These are phyloP conservation scores for Doris montereyensis DNA, from an alignment of 2,888 invertebrate genomes.

Conservation along the genomic window DNA sequence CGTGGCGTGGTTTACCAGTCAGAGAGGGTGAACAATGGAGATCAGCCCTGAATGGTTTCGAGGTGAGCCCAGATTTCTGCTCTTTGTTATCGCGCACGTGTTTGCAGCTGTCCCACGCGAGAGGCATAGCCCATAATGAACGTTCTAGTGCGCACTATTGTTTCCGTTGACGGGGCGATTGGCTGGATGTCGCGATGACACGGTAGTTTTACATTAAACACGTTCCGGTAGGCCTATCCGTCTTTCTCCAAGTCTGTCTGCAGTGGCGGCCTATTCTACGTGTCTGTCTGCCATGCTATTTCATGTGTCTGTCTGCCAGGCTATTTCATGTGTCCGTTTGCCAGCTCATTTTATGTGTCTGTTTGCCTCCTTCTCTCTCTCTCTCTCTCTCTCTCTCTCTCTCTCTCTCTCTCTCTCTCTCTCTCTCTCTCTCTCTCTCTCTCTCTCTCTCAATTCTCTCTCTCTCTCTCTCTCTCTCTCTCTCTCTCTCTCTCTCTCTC, in stretches of 20 bases:
- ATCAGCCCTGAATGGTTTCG: neutral
- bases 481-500: neutral
- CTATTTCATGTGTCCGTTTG: too few species aligned
- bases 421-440: neutral
- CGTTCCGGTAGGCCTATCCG: neutral
- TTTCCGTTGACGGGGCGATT: neutral
- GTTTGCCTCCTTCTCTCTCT: too few species aligned
- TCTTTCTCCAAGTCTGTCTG: neutral
- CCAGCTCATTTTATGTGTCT: too few species aligned
- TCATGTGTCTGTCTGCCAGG: too few species aligned
- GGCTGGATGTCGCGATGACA: neutral
- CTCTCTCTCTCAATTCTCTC: neutral
- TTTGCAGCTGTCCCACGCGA: constrained; percentile 32
- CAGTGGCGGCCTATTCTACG: too few species aligned
- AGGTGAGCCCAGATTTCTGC: constrained; percentile 24
- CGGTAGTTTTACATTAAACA: neutral
- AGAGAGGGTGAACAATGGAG: neutral
- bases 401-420: neutral
- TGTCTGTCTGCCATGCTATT: too few species aligned
- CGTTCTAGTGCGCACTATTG: neutral
- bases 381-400: neutral
- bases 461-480: neutral
- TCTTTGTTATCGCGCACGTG: constrained; percentile 32
- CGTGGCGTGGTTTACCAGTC: neutral
- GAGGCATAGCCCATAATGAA: neutral